Evolutionary conservation across 2,888 invertebrate genomes (phyloP).

Genomic region (Sturmia bella): DNA sequence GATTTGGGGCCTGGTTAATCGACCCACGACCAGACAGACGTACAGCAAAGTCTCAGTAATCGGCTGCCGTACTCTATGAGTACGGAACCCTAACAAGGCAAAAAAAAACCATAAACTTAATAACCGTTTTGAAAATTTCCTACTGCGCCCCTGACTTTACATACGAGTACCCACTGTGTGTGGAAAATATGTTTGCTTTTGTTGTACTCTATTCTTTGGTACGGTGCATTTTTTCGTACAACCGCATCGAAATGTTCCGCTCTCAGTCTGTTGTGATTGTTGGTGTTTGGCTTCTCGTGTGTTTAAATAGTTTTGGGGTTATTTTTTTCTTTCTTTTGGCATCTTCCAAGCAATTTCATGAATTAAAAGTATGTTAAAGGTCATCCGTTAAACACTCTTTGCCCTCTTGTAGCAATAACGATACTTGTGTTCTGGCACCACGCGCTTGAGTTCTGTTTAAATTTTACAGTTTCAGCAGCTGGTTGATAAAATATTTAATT

Average conservation of each 20-base stretch:
- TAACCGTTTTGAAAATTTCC: too few relatives aligned
- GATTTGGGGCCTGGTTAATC: too few relatives aligned
- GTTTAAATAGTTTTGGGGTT: background rate
- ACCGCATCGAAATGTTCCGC: slow-evolving; percentile 29
- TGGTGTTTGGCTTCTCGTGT: slow-evolving; percentile 30
- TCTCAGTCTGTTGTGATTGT: slow-evolving; percentile 43
- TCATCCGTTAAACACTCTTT: slow-evolving; percentile 63
- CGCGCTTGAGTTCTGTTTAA: background rate
- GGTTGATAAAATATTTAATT: slow-evolving; percentile 40
- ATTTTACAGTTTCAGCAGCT: slow-evolving; percentile 2
- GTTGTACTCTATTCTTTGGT: slow-evolving; percentile 3
- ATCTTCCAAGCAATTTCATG: slow-evolving; percentile 65
- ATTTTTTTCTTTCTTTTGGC: slow-evolving; percentile 47
- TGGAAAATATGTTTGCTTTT: background rate
- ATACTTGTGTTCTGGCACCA: slow-evolving; percentile 7
- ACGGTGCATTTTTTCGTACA: slow-evolving; percentile 30
- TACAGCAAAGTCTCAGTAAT: too few relatives aligned
- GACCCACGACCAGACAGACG: too few relatives aligned
- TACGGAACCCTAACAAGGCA: too few relatives aligned
- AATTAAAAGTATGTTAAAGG: slow-evolving; percentile 66
- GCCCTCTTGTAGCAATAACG: slow-evolving; percentile 31
- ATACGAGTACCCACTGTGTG: too few relatives aligned
- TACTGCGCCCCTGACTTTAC: too few relatives aligned
- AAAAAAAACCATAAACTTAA: too few relatives aligned
- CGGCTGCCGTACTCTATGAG: too few relatives aligned